Percentiles rank a stretch among this genome's conserved stretches.
These are phyloP conservation scores for Pristionchus arcanus DNA, from an alignment of 2,888 invertebrate species.

Conservation along the genomic window DNA sequence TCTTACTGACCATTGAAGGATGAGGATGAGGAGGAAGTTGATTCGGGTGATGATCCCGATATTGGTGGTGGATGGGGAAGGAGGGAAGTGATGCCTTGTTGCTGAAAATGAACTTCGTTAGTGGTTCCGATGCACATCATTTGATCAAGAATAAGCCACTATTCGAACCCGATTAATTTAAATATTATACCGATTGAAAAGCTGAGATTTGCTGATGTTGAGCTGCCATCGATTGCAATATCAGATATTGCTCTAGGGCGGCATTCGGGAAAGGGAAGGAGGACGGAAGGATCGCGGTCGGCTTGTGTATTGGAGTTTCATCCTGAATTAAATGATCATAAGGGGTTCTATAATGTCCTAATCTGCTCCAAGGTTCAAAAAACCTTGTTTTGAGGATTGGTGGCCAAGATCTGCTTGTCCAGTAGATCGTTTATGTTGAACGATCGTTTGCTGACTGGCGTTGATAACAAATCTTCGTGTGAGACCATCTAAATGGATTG, in stretches of 20 bases:
- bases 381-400: not conserved
- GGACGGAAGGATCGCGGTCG: slow-evolving; percentile 34
- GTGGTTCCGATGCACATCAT: no score
- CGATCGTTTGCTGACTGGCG: slow-evolving; percentile 27
- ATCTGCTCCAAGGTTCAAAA: not conserved
- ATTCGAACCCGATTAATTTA: not conserved
- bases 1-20: not conserved
- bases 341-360: not conserved
- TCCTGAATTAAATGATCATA: not conserved
- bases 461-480: slow-evolving; percentile 6
- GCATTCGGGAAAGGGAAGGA: slow-evolving; percentile 37
- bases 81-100: slow-evolving; percentile 37
- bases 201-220: slow-evolving; percentile 2
- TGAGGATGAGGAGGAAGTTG: slow-evolving; percentile 48
- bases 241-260: slow-evolving; percentile 38
- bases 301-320: not conserved
- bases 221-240: slow-evolving; percentile 40
- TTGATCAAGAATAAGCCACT: not conserved
- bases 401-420: not conserved
- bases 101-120: not conserved
- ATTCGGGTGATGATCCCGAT: slow-evolving; percentile 47
- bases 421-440: slow-evolving; percentile 32
- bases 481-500: slow-evolving; percentile 48
- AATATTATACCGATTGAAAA: not conserved
- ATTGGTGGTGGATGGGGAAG: slow-evolving; percentile 39